Evolutionary conservation across 2,888 invertebrate species (phyloP).

Genomic region (Melanargia galathea): DNA sequence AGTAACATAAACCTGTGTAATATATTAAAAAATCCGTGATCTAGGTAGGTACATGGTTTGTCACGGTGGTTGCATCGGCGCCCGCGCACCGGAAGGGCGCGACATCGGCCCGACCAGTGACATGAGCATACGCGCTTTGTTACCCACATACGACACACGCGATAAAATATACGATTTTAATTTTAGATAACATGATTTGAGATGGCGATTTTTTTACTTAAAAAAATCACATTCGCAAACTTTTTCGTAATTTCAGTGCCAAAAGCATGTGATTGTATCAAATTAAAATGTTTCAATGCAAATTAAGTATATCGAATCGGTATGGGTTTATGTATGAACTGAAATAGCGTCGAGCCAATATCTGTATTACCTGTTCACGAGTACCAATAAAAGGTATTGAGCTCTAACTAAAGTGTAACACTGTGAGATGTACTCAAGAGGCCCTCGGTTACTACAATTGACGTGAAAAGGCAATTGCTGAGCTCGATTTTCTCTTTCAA

Average conservation of each 20-base stretch:
- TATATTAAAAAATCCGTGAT: conserved; percentile 64
- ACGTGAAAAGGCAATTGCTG: conserved; percentile 62
- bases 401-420: conserved; percentile 7
- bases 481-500: conserved; percentile 43
- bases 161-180: conserved; percentile 33
- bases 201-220: background rate
- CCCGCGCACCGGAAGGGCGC: conserved; percentile 79
- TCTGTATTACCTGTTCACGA: background rate
- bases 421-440: conserved; percentile 48
- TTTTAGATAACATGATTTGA: background rate
- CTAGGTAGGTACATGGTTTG: conserved; percentile 66
- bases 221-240: background rate
- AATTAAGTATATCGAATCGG: background rate
- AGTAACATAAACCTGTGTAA: conserved; percentile 52
- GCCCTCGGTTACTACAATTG: conserved; percentile 48
- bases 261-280: background rate
- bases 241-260: background rate
- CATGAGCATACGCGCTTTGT: conserved; percentile 68
- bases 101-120: conserved; percentile 74
- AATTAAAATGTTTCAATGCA: background rate
- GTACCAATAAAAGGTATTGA: conserved; percentile 6
- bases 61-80: conserved; percentile 65
- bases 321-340: background rate
- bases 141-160: conserved; percentile 64
- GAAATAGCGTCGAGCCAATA: background rate